These are phyloP conservation scores for Mastomys coucha DNA, from an alignment of 2,113 vertebrate genomes.

Conservation along the genomic window DNA sequence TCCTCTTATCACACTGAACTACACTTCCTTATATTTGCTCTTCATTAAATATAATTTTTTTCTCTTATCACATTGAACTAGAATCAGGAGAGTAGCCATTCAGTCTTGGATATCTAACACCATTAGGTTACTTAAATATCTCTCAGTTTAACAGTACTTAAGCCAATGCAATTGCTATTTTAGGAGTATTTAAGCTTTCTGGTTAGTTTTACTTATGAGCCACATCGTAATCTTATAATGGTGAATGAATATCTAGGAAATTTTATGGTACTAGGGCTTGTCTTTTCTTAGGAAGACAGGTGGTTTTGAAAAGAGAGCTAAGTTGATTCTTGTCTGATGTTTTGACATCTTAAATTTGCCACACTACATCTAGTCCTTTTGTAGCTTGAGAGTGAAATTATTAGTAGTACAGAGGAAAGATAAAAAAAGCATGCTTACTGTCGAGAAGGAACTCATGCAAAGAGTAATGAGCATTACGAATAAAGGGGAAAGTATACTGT, in stretches of 20 bases:
- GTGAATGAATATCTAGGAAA: constrained; percentile 32
- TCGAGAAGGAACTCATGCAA: constrained; percentile 12
- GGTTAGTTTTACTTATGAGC: constrained; percentile 1
- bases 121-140: neutral
- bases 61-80: neutral
- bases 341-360: constrained; percentile 34
- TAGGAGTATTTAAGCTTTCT: neutral
- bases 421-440: neutral
- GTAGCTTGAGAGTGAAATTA: neutral
- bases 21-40: neutral
- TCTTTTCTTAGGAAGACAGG: constrained; percentile 45
- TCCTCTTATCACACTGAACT: neutral
- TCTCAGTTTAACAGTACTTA: constrained; percentile 33
- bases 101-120: neutral
- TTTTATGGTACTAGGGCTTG: constrained; percentile 30
- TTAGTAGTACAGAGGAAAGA: constrained; percentile 31
- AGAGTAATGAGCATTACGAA: neutral
- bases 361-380: constrained; percentile 12
- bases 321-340: constrained; percentile 36
- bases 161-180: neutral
- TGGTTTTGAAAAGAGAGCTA: constrained; percentile 34
- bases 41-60: constrained; percentile 21
- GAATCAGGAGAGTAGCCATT: constrained; percentile 18
- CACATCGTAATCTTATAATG: neutral
- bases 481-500: neutral